Percentiles rank a stretch among this genome's conserved stretches.
These are phyloP conservation scores for Urocynchramus pylzowi DNA, from an alignment of 2,113 vertebrate species.

Conservation along the genomic window DNA sequence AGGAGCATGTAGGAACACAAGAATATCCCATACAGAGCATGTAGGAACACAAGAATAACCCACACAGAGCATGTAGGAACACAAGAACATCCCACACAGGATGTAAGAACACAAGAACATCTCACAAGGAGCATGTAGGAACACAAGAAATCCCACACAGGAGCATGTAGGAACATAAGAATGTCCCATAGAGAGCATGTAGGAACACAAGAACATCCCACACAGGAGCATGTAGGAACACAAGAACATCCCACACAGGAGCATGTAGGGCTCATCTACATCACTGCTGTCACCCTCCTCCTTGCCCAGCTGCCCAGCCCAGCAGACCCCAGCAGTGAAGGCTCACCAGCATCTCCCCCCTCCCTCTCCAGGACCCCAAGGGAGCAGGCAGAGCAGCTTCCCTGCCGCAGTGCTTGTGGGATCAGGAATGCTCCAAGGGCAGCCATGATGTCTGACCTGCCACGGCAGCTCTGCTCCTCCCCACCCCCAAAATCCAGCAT, in stretches of 20 bases:
- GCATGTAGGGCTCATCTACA: not conserved
- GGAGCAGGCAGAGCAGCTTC: not conserved
- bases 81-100: no score
- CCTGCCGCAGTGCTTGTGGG: not conserved
- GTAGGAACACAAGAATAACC: no score
- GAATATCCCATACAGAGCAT: accelerated
- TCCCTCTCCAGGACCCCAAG: accelerated
- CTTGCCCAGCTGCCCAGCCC: no score
- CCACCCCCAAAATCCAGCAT: not conserved
- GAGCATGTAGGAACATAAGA: no score
- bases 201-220: not conserved
- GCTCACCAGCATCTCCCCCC: accelerated
- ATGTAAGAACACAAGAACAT: no score
- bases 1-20: not conserved
- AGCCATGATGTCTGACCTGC: not conserved
- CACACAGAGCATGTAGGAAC: accelerated
- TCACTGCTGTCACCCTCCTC: not conserved
- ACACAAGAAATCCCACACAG: not conserved
- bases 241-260: not conserved
- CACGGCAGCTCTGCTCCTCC: not conserved
- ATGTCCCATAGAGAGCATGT: no score
- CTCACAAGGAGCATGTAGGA: not conserved
- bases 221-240: no score
- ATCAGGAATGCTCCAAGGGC: not conserved
- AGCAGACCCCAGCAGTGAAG: not conserved